A percentile compares a stretch with the other conserved stretches of the same genome.
Conservation (phyloP, 2,113 vertebrate genomes). For the Corapipo altera region DNA sequence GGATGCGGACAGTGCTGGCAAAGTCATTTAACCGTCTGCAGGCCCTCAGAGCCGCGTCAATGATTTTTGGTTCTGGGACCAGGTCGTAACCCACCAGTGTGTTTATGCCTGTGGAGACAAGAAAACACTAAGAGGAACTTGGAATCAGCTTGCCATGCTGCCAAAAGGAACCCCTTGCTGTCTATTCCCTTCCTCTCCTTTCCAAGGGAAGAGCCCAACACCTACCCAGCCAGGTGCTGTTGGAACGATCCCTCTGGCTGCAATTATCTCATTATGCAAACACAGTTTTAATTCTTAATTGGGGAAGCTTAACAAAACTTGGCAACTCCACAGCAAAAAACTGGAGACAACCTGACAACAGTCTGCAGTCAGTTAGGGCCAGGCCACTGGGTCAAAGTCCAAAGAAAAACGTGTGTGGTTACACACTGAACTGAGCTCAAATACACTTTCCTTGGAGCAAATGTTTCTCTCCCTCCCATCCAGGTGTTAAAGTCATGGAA, state of each 20-base stretch:
- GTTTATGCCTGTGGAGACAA: slow-evolving; percentile 85
- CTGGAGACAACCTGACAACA: background rate
- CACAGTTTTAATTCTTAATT: background rate
- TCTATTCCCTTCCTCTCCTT: background rate
- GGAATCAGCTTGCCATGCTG: background rate
- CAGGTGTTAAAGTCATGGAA: background rate
- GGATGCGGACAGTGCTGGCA: slow-evolving; percentile 92
- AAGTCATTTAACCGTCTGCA: slow-evolving; percentile 94
- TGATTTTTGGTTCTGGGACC: slow-evolving; percentile 96
- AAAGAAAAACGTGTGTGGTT: background rate
- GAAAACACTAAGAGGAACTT: background rate
- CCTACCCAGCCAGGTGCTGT: background rate
- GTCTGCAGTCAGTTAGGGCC: background rate
- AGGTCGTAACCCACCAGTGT: slow-evolving; percentile 93
- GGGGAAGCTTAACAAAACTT: background rate
- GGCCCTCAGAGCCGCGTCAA: slow-evolving; percentile 92
- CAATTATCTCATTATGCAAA: background rate
- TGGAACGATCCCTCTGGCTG: background rate
- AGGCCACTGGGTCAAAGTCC: background rate
- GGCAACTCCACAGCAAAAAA: background rate
- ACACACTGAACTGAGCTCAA: background rate
- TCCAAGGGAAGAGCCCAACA: background rate
- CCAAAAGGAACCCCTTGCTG: background rate
- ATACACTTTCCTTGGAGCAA: background rate
- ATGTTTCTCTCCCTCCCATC: fast-evolving